A percentile compares a stretch with the other conserved stretches of the same genome.
Conservation (phyloP, 2,113 vertebrate species). For the Uria lomvia region DNA sequence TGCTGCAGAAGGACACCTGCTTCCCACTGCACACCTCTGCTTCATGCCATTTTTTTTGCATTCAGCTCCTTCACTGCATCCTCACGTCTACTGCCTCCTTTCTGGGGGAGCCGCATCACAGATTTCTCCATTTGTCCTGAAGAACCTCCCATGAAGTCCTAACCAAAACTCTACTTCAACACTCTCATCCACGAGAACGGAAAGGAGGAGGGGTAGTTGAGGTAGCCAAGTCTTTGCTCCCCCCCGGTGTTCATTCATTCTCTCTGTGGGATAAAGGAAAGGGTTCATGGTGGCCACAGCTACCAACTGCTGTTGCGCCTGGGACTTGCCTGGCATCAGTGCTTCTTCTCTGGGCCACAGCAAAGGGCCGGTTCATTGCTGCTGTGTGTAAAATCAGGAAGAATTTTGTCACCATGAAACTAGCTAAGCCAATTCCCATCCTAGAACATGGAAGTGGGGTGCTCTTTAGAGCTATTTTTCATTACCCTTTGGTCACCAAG, state of each 20-base stretch:
- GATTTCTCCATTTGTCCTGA: background rate
- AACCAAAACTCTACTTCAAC: background rate
- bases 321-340: background rate
- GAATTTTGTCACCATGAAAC: background rate
- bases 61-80: background rate
- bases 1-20: background rate
- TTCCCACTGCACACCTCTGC: background rate
- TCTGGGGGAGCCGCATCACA: background rate
- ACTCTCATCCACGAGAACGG: background rate
- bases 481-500: background rate
- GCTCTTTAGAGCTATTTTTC: background rate
- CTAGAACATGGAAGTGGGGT: background rate
- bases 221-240: background rate
- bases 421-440: background rate
- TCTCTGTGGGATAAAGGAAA: background rate
- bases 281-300: background rate
- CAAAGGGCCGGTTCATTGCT: background rate
- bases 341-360: background rate
- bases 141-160: background rate
- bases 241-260: background rate
- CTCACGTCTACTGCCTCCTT: background rate
- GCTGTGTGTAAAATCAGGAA: background rate
- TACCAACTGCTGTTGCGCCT: background rate
- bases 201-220: background rate
- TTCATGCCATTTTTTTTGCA: background rate